Evolutionary conservation across 2,888 invertebrate species (phyloP).

Genomic region (Neelides folsomi): DNA sequence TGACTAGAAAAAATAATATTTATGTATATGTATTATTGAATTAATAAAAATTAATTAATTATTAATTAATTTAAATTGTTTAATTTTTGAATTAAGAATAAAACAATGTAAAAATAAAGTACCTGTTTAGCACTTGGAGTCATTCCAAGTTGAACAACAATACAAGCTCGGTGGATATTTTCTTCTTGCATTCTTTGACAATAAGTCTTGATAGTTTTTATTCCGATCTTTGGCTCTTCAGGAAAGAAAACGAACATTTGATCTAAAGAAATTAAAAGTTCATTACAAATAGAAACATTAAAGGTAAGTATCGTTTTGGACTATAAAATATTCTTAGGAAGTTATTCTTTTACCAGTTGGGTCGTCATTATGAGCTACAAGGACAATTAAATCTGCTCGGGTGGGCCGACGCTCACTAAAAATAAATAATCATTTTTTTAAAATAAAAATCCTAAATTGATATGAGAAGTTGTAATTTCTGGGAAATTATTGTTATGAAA

Average conservation of each 20-base stretch:
- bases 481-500: too few relatives aligned
- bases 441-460: too few relatives aligned
- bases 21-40: too few relatives aligned
- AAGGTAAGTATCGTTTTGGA: too few relatives aligned
- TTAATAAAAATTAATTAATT: too few relatives aligned
- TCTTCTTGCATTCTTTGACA: slow-evolving; percentile 99
- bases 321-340: too few relatives aligned
- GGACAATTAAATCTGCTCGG: slow-evolving; percentile 82
- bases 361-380: slow-evolving; percentile 98
- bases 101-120: not conserved
- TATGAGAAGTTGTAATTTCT: too few relatives aligned
- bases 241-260: slow-evolving; percentile 99
- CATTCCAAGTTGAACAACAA: slow-evolving; percentile 97
- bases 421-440: too few relatives aligned
- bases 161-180: slow-evolving; percentile 93
- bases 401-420: slow-evolving; percentile 79
- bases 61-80: too few relatives aligned
- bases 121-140: slow-evolving; percentile 90
- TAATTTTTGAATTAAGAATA: not conserved
- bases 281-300: too few relatives aligned
- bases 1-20: slow-evolving; percentile 47
- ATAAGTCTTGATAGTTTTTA: slow-evolving; percentile 96
- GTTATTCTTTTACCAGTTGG: slow-evolving; percentile 53
- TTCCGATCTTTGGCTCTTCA: slow-evolving; percentile 97
- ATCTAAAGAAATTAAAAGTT: too few relatives aligned